Evolutionary conservation across 2,888 invertebrate genomes (phyloP).

Genomic region (Philopedon plagiatum): DNA sequence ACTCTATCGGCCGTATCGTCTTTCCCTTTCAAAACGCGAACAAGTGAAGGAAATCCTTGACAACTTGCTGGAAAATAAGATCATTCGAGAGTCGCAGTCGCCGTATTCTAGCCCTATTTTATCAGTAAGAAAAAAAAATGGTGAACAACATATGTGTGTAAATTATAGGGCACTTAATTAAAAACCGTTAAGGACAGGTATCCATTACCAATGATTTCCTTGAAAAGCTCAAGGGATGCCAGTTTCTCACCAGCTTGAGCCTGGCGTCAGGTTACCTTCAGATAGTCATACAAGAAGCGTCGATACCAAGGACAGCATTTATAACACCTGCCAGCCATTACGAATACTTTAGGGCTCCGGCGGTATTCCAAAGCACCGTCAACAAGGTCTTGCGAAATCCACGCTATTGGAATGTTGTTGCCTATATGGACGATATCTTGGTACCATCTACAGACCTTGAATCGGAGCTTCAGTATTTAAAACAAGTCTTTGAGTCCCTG

Average conservation of each 20-base stretch:
- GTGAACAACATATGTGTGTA: conserved; percentile 54
- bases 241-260: conserved; percentile 58
- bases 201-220: conserved; percentile 54
- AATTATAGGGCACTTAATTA: conserved; percentile 59
- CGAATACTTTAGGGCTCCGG: conserved; percentile 60
- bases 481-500: neutral
- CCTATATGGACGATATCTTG: conserved; percentile 9
- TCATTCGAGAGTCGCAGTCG: conserved; percentile 56
- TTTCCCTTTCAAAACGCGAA: conserved; percentile 27
- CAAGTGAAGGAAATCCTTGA: conserved; percentile 52
- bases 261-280: conserved; percentile 58
- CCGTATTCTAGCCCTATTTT: conserved; percentile 51
- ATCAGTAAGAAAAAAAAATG: conserved; percentile 50
- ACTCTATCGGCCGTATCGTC: neutral
- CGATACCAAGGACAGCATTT: conserved; percentile 59
- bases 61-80: conserved; percentile 47
- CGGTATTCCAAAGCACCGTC: conserved; percentile 53
- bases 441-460: neutral
- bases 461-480: neutral
- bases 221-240: conserved; percentile 53
- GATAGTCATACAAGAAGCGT: conserved; percentile 56
- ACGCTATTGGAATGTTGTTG: neutral
- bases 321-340: conserved; percentile 56
- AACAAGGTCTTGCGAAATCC: conserved; percentile 42
- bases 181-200: conserved; percentile 53